Base-by-base conservation (phyloP, 2,888 invertebrate genomes). In the Cephus runcator region DNA sequence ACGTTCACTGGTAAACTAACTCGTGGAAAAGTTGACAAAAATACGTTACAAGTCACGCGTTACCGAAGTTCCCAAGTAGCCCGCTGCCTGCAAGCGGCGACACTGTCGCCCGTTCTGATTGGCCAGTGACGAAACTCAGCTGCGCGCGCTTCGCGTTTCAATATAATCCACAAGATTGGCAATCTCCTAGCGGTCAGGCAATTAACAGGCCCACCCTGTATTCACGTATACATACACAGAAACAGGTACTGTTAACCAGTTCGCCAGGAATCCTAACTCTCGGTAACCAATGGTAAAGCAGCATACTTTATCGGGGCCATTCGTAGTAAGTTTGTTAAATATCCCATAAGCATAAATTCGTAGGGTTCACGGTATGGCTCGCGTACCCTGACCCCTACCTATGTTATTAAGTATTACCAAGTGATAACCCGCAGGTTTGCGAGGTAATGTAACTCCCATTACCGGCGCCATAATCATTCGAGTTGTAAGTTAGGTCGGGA, bases 391-490 rank as follows among this genome's bases (percentile, higher is more conserved):
- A 31, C 71, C 33, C 31, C 31, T 31, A 34, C 71, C 71, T 11
- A 34, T 75, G 78, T 79, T 79, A 83, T 83, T 83, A 82, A 84
- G 82, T 84, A 83, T 83, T 81, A 81, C 81, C 82, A 82, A 82
- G 82, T 82, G 83, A 83, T 80, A 82, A 82, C 81, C 76, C 76
- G 80, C 69, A 77, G 77, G 75, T 77, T 77, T 74, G 77, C 75
- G 40, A 71, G 77, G 77, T 83, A 83, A 83, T 82, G 82, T 80
- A 83, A 81, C 80, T 81, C 78, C 81, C 81, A 83, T 83, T 81
- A 77, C 69, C 77, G 75, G 75, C 69, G 34, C 77, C 75, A 77
- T 77, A 77, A 75, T 77, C 71, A 77, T 77, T 76, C 79, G 77
- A 82, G 83, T 82, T 82, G 81, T 79, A 80, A 82, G 81, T 83